Conservation (phyloP, 2,797 vertebrate genomes). For the Netta rufina region DNA sequence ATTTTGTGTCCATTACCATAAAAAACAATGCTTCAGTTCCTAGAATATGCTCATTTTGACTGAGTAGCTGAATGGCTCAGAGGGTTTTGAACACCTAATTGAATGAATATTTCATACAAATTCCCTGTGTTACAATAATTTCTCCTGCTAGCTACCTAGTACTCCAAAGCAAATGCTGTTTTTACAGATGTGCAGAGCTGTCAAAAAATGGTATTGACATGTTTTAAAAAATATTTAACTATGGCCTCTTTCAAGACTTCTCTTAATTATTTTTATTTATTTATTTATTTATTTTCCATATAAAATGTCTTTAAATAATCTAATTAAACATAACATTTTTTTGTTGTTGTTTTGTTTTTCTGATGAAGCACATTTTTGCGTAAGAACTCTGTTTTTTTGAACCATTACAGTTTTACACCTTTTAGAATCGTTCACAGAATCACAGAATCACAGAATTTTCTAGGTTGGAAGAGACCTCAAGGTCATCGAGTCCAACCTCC, state of each 20-base stretch:
- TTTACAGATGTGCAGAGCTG: neutral
- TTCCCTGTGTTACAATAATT: constrained; percentile 3
- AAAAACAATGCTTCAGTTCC: neutral
- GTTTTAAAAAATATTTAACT: neutral
- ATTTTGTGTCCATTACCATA: neutral
- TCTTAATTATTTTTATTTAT: neutral
- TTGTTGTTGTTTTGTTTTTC: neutral
- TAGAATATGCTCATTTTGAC: neutral
- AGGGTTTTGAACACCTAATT: constrained; percentile 23
- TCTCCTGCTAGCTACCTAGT: neutral
- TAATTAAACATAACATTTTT: neutral
- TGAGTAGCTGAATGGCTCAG: neutral
- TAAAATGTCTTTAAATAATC: neutral
- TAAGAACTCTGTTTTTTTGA: neutral
- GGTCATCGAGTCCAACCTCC: too few species aligned
- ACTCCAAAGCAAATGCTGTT: neutral
- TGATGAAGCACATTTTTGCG: neutral
- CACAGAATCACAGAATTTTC: too few species aligned
- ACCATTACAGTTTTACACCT: neutral
- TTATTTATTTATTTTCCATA: neutral
- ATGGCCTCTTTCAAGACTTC: neutral
- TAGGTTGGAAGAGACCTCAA: too few species aligned
- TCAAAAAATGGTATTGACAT: neutral
- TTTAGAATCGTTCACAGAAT: neutral
- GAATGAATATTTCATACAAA: constrained; percentile 31